phyloP scores from a whole-genome alignment of 2,888 invertebrate species.

The Melanotus villosus region DNA sequence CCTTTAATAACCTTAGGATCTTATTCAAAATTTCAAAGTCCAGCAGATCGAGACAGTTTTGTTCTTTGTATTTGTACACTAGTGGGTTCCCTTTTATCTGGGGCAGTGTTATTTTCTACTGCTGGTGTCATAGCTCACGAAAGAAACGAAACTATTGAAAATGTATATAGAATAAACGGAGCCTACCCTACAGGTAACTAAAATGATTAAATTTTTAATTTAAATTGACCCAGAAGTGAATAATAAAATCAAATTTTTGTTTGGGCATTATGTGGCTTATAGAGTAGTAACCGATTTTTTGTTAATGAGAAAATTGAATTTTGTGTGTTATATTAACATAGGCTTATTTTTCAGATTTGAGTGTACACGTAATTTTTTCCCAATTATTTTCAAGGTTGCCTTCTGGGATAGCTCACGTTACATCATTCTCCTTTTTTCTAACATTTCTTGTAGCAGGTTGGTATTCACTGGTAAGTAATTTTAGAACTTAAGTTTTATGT shows the following conservation, averaged over 20 bases:
- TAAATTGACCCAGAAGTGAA: too few species aligned
- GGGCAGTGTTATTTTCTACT: slow-evolving; percentile 41
- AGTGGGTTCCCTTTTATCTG: slow-evolving; percentile 42
- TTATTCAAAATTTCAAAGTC: slow-evolving; percentile 45
- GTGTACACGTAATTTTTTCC: slow-evolving; percentile 36
- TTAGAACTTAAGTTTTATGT: too few species aligned
- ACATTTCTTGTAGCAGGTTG: slow-evolving; percentile 39
- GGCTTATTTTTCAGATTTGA: slow-evolving; percentile 22
- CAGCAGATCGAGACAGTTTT: slow-evolving; percentile 43
- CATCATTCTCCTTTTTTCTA: slow-evolving; percentile 29
- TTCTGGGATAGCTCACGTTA: slow-evolving; percentile 6
- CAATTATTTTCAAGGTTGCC: slow-evolving; percentile 39
- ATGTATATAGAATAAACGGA: slow-evolving; percentile 22
- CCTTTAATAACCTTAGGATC: slow-evolving; percentile 52
- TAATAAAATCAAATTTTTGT: too few species aligned
- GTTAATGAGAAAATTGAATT: too few species aligned
- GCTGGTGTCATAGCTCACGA: slow-evolving; percentile 46
- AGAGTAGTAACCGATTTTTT: too few species aligned
- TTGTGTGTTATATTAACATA: too few species aligned
- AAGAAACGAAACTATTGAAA: slow-evolving; percentile 33
- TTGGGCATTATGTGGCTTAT: too few species aligned
- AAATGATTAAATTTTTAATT: neutral
- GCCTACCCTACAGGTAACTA: slow-evolving; percentile 23
- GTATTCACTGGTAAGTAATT: slow-evolving; percentile 39
- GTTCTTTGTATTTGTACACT: slow-evolving; percentile 38